Conservation (phyloP, 2,888 invertebrate genomes). For the Thalpophila matura region DNA sequence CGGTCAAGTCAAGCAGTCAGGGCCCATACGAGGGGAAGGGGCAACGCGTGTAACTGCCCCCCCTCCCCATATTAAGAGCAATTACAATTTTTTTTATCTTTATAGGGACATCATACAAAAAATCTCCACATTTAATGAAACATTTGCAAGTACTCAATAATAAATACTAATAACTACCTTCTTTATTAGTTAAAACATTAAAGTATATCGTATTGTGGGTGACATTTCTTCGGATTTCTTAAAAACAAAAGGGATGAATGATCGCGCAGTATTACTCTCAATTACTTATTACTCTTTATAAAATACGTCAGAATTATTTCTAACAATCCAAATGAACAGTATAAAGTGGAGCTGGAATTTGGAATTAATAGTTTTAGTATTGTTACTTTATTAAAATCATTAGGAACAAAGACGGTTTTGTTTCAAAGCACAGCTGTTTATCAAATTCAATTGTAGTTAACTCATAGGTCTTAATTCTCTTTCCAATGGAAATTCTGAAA, state of each 20-base stretch:
- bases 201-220: no score
- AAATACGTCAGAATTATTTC: conserved; percentile 5
- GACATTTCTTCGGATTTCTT: no score
- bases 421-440: conserved; percentile 27
- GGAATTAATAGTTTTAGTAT: conserved; percentile 20
- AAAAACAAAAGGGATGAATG: not conserved
- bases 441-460: conserved; percentile 20
- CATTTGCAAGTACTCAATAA: no score
- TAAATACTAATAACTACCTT: no score
- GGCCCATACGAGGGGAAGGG: no score
- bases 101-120: no score
- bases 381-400: conserved; percentile 24
- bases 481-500: conserved; percentile 17
- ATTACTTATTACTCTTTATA: not conserved
- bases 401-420: conserved; percentile 13
- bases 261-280: conserved; percentile 5
- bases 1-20: no score
- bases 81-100: no score
- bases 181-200: no score
- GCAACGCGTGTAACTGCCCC: no score
- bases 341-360: conserved; percentile 3
- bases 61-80: no score
- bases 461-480: conserved; percentile 9
- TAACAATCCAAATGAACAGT: conserved; percentile 10
- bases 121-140: no score